A percentile compares a stretch with the other conserved stretches of the same genome.
These are phyloP conservation scores for Sebastes fasciatus DNA, from an alignment of 2,113 vertebrate genomes.

Conservation along the genomic window DNA sequence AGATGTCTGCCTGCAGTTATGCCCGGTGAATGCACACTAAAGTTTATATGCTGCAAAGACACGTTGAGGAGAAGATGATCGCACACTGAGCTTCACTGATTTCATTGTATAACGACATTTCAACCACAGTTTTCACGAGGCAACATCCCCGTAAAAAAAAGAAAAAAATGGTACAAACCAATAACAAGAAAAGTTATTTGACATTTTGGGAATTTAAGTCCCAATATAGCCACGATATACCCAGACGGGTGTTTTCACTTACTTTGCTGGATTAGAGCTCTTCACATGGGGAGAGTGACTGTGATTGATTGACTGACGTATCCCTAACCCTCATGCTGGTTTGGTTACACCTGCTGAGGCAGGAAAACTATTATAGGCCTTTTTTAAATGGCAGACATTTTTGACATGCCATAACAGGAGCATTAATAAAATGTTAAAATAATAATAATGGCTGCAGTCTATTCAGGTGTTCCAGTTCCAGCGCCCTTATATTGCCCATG, in stretches of 20 bases:
- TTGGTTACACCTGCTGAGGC: neutral
- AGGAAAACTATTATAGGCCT: neutral
- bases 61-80: neutral
- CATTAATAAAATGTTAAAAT: neutral
- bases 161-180: neutral
- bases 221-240: neutral
- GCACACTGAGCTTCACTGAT: neutral
- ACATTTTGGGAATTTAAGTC: neutral
- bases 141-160: neutral
- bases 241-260: neutral
- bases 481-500: neutral
- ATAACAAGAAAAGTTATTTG: neutral
- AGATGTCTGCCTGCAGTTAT: neutral
- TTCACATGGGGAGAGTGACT: neutral
- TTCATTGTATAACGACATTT: neutral
- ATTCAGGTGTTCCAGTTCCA: neutral
- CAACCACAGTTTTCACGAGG: neutral
- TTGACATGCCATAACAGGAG: neutral
- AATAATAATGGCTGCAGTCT: neutral
- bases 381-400: neutral
- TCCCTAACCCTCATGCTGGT: neutral
- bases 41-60: neutral
- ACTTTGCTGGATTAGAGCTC: neutral
- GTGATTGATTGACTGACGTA: neutral
- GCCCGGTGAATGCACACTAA: neutral